Percentiles rank a stretch among this genome's conserved stretches.
Conservation (phyloP, 2,797 vertebrate species). For the Pseudochromis fuscus region DNA sequence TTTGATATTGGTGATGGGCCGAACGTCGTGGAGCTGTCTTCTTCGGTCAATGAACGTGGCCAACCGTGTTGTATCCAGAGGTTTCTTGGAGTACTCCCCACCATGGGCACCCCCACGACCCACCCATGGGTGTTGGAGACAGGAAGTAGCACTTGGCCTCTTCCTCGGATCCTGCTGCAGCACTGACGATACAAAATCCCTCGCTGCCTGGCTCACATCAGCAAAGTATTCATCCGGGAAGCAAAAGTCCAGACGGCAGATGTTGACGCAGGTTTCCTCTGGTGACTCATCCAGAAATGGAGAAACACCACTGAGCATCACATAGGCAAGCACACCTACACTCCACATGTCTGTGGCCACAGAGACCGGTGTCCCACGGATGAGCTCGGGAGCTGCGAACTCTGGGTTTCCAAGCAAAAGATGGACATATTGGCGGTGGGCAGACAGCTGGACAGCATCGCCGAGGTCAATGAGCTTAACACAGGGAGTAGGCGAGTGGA, state of each 20-base stretch:
- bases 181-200: constrained; percentile 91
- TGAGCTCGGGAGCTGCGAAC: constrained; percentile 96
- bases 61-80: constrained; percentile 93
- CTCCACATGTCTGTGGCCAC: constrained; percentile 96
- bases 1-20: constrained; percentile 92
- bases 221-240: constrained; percentile 95
- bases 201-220: constrained; percentile 91
- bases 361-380: constrained; percentile 93
- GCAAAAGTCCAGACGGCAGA: constrained; percentile 96
- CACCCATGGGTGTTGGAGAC: constrained; percentile 96
- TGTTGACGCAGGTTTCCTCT: constrained; percentile 97
- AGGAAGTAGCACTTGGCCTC: constrained; percentile 90
- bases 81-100: constrained; percentile 92
- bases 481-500: constrained; percentile 89
- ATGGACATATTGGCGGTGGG: constrained; percentile 93
- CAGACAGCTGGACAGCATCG: constrained; percentile 93
- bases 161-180: constrained; percentile 94
- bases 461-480: constrained; percentile 96
- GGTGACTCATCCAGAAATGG: constrained; percentile 97
- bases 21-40: constrained; percentile 92
- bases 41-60: constrained; percentile 94
- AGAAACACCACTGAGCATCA: constrained; percentile 96
- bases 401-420: constrained; percentile 96
- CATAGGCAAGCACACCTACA: constrained; percentile 92
- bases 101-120: constrained; percentile 91